Evolutionary conservation across 2,797 vertebrate species (phyloP).

Genomic region (Spinus olivaceus): DNA sequence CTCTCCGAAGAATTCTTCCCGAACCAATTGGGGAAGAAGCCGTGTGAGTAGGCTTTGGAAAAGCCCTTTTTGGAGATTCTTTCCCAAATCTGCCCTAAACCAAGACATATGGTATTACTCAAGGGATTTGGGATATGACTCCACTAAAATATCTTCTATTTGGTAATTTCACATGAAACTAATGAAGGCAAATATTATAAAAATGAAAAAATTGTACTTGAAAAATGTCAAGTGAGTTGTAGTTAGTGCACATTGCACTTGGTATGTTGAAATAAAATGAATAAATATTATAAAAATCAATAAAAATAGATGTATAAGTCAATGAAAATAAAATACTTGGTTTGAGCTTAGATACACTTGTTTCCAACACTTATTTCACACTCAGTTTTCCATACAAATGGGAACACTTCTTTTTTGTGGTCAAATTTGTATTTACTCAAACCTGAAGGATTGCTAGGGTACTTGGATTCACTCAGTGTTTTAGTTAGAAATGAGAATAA

Average conservation of each 20-base stretch:
- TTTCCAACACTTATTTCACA: background rate
- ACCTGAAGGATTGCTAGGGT: background rate
- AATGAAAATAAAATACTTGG: background rate
- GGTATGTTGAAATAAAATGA: background rate
- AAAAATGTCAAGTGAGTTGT: background rate
- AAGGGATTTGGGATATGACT: background rate
- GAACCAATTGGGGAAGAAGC: too few species aligned
- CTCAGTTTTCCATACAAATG: background rate
- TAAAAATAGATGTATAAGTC: background rate
- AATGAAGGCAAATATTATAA: background rate
- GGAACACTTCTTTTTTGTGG: slow-evolving; percentile 3
- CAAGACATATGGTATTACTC: too few species aligned
- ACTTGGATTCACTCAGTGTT: background rate
- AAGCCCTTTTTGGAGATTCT: too few species aligned
- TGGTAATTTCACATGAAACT: background rate
- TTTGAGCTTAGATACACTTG: background rate
- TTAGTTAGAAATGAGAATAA: background rate
- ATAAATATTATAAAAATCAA: slow-evolving; percentile 10
- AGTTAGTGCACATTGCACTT: background rate
- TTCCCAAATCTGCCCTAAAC: too few species aligned
- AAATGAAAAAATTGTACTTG: background rate
- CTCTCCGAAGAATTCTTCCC: too few species aligned
- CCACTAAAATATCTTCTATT: background rate
- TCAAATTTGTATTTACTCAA: background rate
- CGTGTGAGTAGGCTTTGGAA: too few species aligned